Base-by-base conservation (phyloP, 2,888 invertebrate species). In the Anaspis maculata region DNA sequence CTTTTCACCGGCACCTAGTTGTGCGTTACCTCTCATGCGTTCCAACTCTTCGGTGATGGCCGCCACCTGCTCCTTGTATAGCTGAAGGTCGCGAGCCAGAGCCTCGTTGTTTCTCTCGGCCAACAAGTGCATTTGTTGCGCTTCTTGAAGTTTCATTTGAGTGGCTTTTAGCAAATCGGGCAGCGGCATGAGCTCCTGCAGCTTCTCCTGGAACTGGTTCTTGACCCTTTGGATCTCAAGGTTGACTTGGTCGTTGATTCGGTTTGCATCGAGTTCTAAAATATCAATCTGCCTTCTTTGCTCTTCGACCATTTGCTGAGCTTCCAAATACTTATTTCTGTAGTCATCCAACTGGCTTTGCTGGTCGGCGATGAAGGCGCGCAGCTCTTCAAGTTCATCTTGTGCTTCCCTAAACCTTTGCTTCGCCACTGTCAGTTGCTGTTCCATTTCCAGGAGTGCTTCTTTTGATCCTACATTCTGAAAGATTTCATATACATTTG, bases 211-310 rank as follows among this genome's bases (percentile, higher is more conserved):
- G 63, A 82, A 82, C 57, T 81, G 74, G 49, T 67, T 70, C 70
- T 82, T 82, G 6, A 81, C 78, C 41, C 74, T 66, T 46, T 79
- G 77, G 37, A 82, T 79, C 61, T 82, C 83, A 10, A 78, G 59
- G 46, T 77, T 78, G 24, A 82, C 78, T 55, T 82, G 80, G 49
- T 82, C 81, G 44, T 77, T 77, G 52, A 81, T 77, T 27, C 79
- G 67, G 12, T 73, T 74, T 49, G 80, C 79, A 48, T 82, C 81
- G 71, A 79, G 72, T 49, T 82, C 79, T 76, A 81, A 77, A 54
- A 78, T 64, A 41, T 80, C 79, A 52, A 82, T 72, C 50, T 80
- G 79, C 1, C 79, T 68, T 0, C 72, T 68, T 54, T 81, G 80
- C 54, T 82, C 82, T 55, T 83, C 82, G 0, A 80, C 79, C 28